phyloP scores from a whole-genome alignment of 2,888 invertebrate genomes.

The Chymomyza amoena region DNA sequence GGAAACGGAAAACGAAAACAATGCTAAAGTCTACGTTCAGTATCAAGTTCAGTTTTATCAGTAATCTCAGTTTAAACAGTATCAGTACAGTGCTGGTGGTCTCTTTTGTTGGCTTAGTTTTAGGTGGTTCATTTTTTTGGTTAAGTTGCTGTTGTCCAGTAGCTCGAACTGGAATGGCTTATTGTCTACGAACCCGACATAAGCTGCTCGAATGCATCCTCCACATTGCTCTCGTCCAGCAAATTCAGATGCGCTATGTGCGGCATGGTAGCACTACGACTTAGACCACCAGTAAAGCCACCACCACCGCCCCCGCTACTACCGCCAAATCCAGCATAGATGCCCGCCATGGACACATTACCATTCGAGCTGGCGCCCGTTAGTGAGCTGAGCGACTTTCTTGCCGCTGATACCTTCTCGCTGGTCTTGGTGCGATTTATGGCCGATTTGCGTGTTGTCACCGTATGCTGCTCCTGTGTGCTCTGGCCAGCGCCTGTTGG shows the following conservation, averaged over 20 bases:
- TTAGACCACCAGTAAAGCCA: constrained; percentile 80
- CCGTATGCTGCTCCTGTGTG: constrained; percentile 43
- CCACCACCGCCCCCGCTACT: constrained; percentile 26
- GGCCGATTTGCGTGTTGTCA: constrained; percentile 66
- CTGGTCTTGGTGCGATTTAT: constrained; percentile 80
- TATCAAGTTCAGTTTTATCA: constrained; percentile 14
- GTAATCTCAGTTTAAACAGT: constrained; percentile 18
- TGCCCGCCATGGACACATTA: constrained; percentile 55
- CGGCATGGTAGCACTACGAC: constrained; percentile 88
- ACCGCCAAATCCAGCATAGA: constrained; percentile 17
- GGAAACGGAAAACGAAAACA: neutral
- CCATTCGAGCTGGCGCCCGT: constrained; percentile 48
- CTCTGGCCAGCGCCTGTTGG: constrained; percentile 59
- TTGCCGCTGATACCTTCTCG: constrained; percentile 79
- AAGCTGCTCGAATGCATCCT: constrained; percentile 92
- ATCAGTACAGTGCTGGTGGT: constrained; percentile 4
- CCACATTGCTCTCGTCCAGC: constrained; percentile 89
- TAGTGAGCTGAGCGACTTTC: constrained; percentile 73
- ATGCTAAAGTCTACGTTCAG: constrained; percentile 27
- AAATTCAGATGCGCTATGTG: constrained; percentile 84
- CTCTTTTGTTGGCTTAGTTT: neutral
- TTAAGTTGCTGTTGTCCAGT: constrained; percentile 27
- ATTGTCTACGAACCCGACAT: constrained; percentile 81
- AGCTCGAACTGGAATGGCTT: constrained; percentile 43
- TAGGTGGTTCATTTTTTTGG: constrained; percentile 4